Conservation (phyloP, 2,888 invertebrate species). For the Perizoma flavofasciatum region DNA sequence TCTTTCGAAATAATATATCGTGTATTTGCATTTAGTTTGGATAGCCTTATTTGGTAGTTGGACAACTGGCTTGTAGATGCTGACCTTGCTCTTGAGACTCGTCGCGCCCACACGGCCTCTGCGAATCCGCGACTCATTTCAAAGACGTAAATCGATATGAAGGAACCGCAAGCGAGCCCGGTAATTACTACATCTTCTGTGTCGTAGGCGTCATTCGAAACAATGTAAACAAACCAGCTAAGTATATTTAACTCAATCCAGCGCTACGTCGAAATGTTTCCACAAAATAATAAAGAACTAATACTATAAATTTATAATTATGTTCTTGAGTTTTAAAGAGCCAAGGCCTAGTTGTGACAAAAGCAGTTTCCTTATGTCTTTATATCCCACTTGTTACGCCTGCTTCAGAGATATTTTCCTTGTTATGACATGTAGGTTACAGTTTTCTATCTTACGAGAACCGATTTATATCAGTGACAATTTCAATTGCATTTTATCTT, state of each 20-base stretch:
- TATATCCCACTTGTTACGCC: slow-evolving; percentile 20
- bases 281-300: neutral
- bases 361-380: slow-evolving; percentile 6
- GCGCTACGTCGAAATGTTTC: slow-evolving; percentile 1
- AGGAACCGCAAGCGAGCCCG: slow-evolving; percentile 4
- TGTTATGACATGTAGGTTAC: neutral
- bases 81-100: slow-evolving; percentile 76
- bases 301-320: neutral
- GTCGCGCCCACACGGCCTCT: slow-evolving; percentile 72
- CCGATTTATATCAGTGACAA: neutral
- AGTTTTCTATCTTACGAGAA: neutral
- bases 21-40: slow-evolving; percentile 9
- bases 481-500: neutral
- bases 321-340: slow-evolving; percentile 1
- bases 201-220: slow-evolving; percentile 9
- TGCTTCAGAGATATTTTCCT: slow-evolving; percentile 12
- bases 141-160: slow-evolving; percentile 24
- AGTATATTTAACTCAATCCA: neutral
- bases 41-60: slow-evolving; percentile 24
- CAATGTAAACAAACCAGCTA: slow-evolving; percentile 20
- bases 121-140: slow-evolving; percentile 38
- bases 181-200: slow-evolving; percentile 14
- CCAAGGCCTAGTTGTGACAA: neutral
- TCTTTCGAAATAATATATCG: slow-evolving; percentile 1
- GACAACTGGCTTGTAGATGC: slow-evolving; percentile 17